Evolutionary conservation across 2,113 vertebrate genomes (phyloP), one percentile per base, ranked within the genome.

Genomic region (Stercorarius parasiticus): DNA sequence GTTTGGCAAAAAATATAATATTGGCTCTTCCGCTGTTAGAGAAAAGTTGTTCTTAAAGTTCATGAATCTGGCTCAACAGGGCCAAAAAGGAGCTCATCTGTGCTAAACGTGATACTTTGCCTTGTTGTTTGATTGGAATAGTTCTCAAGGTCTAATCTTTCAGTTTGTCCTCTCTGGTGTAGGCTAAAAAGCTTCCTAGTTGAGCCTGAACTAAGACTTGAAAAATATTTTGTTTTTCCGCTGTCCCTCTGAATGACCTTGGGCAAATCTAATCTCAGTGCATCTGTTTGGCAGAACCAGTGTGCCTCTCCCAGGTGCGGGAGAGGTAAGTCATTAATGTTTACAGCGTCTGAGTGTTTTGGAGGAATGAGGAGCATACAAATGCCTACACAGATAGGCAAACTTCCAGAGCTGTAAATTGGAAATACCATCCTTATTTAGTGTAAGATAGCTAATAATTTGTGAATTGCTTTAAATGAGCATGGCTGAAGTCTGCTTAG

Each of bases 331-430:
- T 34, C 25, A 10, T 19, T 64, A 25, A 23, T 29, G 47, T 50
- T 72, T n/a, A 47, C 27, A 43, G 65, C 0, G 0, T 19, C 70
- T n/a, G 49, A 56, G 38, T 2, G 3, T 69, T 42, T 67, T 27
- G 7, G n/a, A 38, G 25, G 23, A 56, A 29, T 17, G 50, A 82
- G 42, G 10, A 86, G 11, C 36, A 15, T 26, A 34, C 43, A 20
- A 58, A 62, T 43, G 64, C 30, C 53, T 65, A 20, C 9, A 38
- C 49, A 49, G 27, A 58, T 0, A 9, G 11, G 13, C 13, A 67
- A n/a, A 32, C 30, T 86, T 65, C 32, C 40, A 15, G 10, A n/a
- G 15, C 65, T 27, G 12, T 64, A 26, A 64, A 30, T 14, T 55
- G 32, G 56, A 69, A 77, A 70, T 36, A 30, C 7, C 14, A 5